Evolutionary conservation across 1,140 invertebrate species (phyloP), one percentile per base, ranked within the genome.

Genomic region (Drosophila grimshawi): DNA sequence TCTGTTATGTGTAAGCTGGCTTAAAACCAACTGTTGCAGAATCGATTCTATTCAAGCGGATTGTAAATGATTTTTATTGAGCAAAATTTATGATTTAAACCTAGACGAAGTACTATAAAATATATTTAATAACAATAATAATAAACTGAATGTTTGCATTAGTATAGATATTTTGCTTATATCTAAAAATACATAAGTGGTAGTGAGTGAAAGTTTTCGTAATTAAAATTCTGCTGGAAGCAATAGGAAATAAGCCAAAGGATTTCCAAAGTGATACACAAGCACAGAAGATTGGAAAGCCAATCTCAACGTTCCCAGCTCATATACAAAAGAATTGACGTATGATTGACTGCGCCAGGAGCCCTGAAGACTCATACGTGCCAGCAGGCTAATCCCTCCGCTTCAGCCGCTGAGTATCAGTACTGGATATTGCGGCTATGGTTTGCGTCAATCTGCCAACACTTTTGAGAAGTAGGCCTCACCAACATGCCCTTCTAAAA

Each of bases 331-430:
- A 35, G 43, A 46, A 35, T 48, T 35, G 43, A 19, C 57, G 8
- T 48, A 35, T 48, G 30, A 46, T 46, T 60, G 30, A 60, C 43
- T 48, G 57, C 32, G 10, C n/a, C 45, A 35, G 4, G 8, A 19
- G 8, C 11, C 8, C 33, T 48, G 43, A n/a, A 10, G 29, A 27
- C 4, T 1, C 4, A 32, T 60, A 60, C 57, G 57, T 60, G 57
- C 57, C 57, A 35, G 6, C 43, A 27, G 11, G 7, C 57, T 60
- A 60, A 60, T 60, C 43, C 30, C 32, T 48, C n/a, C 35, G 32
- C 32, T 60, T 60, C 43, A 10, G 30, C 2, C 5, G n/a, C 2
- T n/a, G 41, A 45, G 57, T 43, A 19, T 3, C n/a, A 5, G 7
- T 8, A 2, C 30, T 60, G 43, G 43, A 5, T 46, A 10, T 37